Evolutionary conservation across 2,797 vertebrate genomes (phyloP), one percentile per base, ranked within the genome.

Genomic region (Taeniopygia guttata): DNA sequence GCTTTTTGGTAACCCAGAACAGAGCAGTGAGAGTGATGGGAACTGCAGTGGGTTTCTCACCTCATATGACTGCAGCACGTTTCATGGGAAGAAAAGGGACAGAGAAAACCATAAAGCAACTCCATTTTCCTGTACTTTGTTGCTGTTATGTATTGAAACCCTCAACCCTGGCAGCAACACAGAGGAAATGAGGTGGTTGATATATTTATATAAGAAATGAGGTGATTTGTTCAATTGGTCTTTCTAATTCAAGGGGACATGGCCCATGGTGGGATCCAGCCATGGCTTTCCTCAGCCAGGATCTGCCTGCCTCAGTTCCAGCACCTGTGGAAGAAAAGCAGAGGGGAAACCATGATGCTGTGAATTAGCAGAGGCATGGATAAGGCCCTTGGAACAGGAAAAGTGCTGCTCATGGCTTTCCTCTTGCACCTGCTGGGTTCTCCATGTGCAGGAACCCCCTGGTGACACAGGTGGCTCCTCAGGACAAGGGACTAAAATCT

Each of bases 31-130:
- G 26, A 8, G 27, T 58, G 42, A 16, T 21, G 2, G 9, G 45
- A 48, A 16, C 48, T 82, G 48, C 59, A 52, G 23, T 9, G 32
- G 11, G 21, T 51, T 76, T 38, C 54, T 81, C 60, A 36, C 36
- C 36, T 59, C 54, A 1, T 15, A 2, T 8, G 17, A 16, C 11
- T 27, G 36, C 73, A 86, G 49, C 9, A n/a, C 0, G 0, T 52
- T 58, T 91, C 18, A 26, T 48, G 27, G 74, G 15, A 36, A 67
- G 59, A 63, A 81, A 84, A 62, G 5, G 7, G 11, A 4, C 26
- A 68, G 16, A 52, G 36, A 78, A 94, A 84, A 54, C 43, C 21
- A 21, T 12, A 48, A 74, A 69, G 20, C 13, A 73, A 11, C 16
- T 69, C 40, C 3, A 8, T 62, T 83, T 46, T 43, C 75, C 75